Conservation (phyloP, 2,113 vertebrate species). For the Platycercus adscitus region DNA sequence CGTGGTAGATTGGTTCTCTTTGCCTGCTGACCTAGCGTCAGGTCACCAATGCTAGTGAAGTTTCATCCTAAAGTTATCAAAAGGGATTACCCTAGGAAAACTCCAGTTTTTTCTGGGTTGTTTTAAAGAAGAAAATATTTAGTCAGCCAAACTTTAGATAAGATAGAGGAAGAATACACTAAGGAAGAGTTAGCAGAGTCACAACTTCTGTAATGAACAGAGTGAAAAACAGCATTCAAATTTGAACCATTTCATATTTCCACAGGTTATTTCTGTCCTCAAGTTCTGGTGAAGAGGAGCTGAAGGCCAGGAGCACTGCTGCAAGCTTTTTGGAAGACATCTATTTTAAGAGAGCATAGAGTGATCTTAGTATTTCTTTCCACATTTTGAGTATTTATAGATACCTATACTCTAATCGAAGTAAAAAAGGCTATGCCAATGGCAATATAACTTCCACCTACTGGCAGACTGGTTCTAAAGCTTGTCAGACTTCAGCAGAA, state of each 20-base stretch:
- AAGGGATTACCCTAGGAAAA: background rate
- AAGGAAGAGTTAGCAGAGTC: background rate
- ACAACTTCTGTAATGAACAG: background rate
- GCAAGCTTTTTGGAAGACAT: background rate
- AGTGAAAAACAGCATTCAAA: background rate
- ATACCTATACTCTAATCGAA: background rate
- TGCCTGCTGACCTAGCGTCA: background rate
- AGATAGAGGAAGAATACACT: background rate
- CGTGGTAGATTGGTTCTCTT: background rate
- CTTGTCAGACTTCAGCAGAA: constrained; percentile 20
- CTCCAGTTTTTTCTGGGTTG: background rate
- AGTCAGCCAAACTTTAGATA: background rate
- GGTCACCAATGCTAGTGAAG: background rate
- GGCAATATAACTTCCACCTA: background rate
- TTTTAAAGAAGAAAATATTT: background rate
- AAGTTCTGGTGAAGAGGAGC: background rate
- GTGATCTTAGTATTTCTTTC: background rate
- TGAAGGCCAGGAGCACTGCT: background rate
- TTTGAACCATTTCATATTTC: background rate
- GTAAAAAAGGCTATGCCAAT: background rate
- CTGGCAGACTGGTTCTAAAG: background rate
- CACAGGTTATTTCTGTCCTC: background rate
- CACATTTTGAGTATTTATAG: background rate
- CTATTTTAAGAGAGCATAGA: background rate
- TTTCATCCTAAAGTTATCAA: background rate